Base-by-base conservation (phyloP, 2,888 invertebrate species). In the Hololepta plana region DNA sequence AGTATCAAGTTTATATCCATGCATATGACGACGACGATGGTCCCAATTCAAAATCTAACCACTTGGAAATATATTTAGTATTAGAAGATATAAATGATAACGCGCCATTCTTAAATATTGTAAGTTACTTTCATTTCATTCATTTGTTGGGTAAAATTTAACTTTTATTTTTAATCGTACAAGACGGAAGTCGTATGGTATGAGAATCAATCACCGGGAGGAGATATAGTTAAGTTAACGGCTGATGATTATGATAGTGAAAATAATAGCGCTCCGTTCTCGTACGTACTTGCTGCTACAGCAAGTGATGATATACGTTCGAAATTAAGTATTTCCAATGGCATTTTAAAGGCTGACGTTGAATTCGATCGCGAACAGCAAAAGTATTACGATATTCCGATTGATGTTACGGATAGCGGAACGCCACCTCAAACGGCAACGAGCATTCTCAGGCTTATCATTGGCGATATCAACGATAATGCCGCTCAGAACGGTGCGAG, bases 381-480 rank as follows among this genome's bases (percentile, higher is more conserved):
- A 32, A 93, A 93, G 47, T 75, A 75, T 42, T 90, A 91, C 50
- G 67, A 68, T 33, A 72, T 96, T 35, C 90, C 90, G 0, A 81
- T 96, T 27, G 67, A 73, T 7, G 87, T 96, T 41, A 76, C 72
- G 2, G 96, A 98, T 49, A 77, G 73, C 31, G 90, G 91, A 0
- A 58, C 57, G 1, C 77, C 79, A 0, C 38, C 51, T 4, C 56
- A 68, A 56, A 80, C 80, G 0, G 85, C 80, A 3, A 77, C 79
- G 0, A 87, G 87, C 35, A 76, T 72, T 7, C 62, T 95, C 9
- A 77, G 74, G 29, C 74, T 95, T 8, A 77, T 90, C 19, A 91
- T 96, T 35, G 93, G 91, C 3, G 96, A 98, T 55, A 66, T 70
- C 32, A 96, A 98, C 49, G 95, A 95, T 48, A 91, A 91, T 49